Evolutionary conservation across 2,113 vertebrate genomes (phyloP), one percentile per base, ranked within the genome.

Genomic region (Lepus americanus): DNA sequence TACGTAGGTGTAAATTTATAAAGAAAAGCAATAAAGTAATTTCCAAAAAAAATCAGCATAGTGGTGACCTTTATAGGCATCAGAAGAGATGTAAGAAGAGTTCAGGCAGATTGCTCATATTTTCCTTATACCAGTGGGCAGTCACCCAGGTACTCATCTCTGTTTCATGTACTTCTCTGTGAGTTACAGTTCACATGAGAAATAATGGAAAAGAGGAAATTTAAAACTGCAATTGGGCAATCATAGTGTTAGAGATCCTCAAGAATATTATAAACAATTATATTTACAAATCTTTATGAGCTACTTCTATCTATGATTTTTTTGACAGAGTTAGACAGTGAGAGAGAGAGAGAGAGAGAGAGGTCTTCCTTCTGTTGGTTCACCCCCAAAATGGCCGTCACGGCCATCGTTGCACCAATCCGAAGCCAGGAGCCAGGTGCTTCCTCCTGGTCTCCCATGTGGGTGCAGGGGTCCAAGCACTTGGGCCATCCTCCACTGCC

Each of bases 161-260:
- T 66, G 22, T 76, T 77, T 27, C 53, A 1, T 53, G 20, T 49
- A 63, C 19, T 64, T 91, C 82, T 44, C 51, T 74, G 3, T 19
- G 6, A 23, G 11, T 79, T 91, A 69, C 33, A 63, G 31, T 49
- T 69, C 51, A 94, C 36, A n/a, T 69, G 16, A 77, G 63, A 29
- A 87, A 29, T 23, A 59, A 85, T 16, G 23, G 66, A 33, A 79
- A n/a, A 59, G 17, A 70, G 73, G 33, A 94, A 61, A 84, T 92
- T n/a, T 23, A 92, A 95, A 86, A 49, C 13, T 79, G 39, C 14
- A 79, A 12, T 3, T 10, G 9, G 51, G 80, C 94, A 96, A 73
- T 10, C 29, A 59, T 9, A 77, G 44, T 29, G 27, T 17, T 55
- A 7, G 13, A 33, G 22, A 11, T 87, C 49, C 81, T 84, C 80